Evolutionary conservation across 1,140 invertebrate genomes (phyloP).

Genomic region (Ruditapes philippinarum): DNA sequence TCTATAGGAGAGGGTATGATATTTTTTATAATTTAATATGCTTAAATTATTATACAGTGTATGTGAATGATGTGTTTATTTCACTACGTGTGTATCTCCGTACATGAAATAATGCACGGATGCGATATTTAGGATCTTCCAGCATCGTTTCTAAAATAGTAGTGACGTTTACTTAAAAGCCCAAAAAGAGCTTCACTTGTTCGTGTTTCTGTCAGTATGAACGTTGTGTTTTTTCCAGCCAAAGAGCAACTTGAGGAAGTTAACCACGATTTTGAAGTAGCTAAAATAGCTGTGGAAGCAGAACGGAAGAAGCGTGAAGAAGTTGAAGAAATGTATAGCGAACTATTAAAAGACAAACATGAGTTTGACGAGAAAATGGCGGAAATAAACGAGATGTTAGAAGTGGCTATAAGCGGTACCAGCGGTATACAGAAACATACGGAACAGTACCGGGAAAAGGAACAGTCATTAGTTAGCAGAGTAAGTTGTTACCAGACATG

Average conservation of each 20-base stretch:
- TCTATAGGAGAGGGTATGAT: slow-evolving; percentile 49
- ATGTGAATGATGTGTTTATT: no score
- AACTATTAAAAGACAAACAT: slow-evolving; percentile 44
- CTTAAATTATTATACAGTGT: no score
- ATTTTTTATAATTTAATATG: no score
- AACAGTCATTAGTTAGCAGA: slow-evolving; percentile 28
- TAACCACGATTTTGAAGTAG: slow-evolving; percentile 37
- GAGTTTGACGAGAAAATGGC: slow-evolving; percentile 57
- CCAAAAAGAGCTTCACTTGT: background rate
- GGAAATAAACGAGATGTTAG: slow-evolving; percentile 9
- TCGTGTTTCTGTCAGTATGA: background rate
- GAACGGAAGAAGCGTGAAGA: slow-evolving; percentile 58
- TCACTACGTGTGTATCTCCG: no score
- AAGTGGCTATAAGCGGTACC: background rate
- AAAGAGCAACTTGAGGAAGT: slow-evolving; percentile 37
- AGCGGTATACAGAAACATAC: slow-evolving; percentile 14
- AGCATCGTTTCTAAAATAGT: background rate
- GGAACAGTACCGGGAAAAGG: slow-evolving; percentile 32
- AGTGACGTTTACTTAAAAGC: background rate
- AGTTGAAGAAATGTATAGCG: slow-evolving; percentile 48
- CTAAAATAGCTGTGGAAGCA: background rate
- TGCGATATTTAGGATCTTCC: no score
- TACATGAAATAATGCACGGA: no score
- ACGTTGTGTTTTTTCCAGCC: background rate
- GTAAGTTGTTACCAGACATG: no score